Evolutionary conservation across 2,113 vertebrate species (phyloP), one percentile per base, ranked within the genome.

Genomic region (Oncorhynchus clarkii): DNA sequence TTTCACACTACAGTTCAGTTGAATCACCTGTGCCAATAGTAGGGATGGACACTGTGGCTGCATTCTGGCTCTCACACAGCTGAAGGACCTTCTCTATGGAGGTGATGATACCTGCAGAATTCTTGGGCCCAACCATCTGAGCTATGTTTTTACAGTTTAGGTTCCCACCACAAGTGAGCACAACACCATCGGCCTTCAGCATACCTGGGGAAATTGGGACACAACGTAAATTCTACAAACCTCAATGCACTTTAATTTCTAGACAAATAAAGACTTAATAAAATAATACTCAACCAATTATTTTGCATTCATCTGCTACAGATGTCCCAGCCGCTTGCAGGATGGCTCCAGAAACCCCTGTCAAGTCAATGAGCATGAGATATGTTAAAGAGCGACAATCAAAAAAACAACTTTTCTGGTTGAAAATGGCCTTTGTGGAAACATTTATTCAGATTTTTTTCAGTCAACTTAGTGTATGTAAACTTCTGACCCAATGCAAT

Each of bases 301-400:
- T 74, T 71, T 77, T 67, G 73, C 89, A 89, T 82, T 89, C 84
- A 34, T 78, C 80, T 24, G 24, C 74, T 29, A 89, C 88, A 45
- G 80, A 73, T 57, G 80, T 26, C 5, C 88, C 89, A 34, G 86
- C 88, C 39, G 80, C 85, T 72, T 72, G 79, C 22, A 90, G 74
- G 73, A 90, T 89, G 59, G 83, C 88, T 39, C 80, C 87, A 79
- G 88, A 90, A 27, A 90, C 86, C 27, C 89, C 89, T 90, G 59
- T 29, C 26, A 66, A 76, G 29, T 48, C 49, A 29, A 49, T 69
- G 54, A 26, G 39, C 9, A 39, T 39, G 39, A 39, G 8, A 39
- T 39, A 39, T 39, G 39, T 39, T 39, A 39, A 9, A 39, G 39
- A 39, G 39, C 8, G 2, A 39, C 7, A 39, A 39, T 9, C 8